phyloP scores from a whole-genome alignment of 2,888 invertebrate species.

The Drosophila paranaensis region DNA sequence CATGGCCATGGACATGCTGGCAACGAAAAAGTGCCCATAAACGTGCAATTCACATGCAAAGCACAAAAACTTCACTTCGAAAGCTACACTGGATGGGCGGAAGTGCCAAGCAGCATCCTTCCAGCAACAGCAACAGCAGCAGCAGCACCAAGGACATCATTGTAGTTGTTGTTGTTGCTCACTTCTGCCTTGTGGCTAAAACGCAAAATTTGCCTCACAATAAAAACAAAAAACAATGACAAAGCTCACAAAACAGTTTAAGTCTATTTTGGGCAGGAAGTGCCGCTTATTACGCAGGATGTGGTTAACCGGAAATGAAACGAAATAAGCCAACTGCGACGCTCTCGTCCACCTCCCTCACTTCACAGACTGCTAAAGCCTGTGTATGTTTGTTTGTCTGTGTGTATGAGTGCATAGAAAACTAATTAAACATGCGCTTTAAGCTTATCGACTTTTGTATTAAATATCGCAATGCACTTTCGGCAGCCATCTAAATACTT shows the following conservation, averaged over 20 bases:
- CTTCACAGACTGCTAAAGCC: slow-evolving; percentile 2
- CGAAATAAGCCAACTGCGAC: slow-evolving; percentile 79
- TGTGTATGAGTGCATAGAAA: slow-evolving; percentile 46
- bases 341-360: slow-evolving; percentile 25
- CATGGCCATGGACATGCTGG: slow-evolving; percentile 24
- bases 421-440: slow-evolving; percentile 61
- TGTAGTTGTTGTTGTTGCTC: slow-evolving; percentile 8
- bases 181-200: slow-evolving; percentile 38
- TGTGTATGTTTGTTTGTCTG: slow-evolving; percentile 1
- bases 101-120: slow-evolving; percentile 69
- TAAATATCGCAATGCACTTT: slow-evolving; percentile 30
- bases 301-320: slow-evolving; percentile 81
- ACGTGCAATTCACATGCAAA: slow-evolving; percentile 81
- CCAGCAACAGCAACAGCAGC: slow-evolving; percentile 17
- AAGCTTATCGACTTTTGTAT: slow-evolving; percentile 46
- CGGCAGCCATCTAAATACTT: neutral
- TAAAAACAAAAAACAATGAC: slow-evolving; percentile 73
- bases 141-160: slow-evolving; percentile 32
- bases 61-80: slow-evolving; percentile 53
- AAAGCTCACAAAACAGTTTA: slow-evolving; percentile 70
- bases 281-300: slow-evolving; percentile 80
- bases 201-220: slow-evolving; percentile 72
- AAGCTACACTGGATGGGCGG: slow-evolving; percentile 50
- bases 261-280: slow-evolving; percentile 72
- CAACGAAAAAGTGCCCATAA: slow-evolving; percentile 64